These are phyloP conservation scores for Trichonephila clavata DNA, from an alignment of 1,140 invertebrate species.

Conservation along the genomic window DNA sequence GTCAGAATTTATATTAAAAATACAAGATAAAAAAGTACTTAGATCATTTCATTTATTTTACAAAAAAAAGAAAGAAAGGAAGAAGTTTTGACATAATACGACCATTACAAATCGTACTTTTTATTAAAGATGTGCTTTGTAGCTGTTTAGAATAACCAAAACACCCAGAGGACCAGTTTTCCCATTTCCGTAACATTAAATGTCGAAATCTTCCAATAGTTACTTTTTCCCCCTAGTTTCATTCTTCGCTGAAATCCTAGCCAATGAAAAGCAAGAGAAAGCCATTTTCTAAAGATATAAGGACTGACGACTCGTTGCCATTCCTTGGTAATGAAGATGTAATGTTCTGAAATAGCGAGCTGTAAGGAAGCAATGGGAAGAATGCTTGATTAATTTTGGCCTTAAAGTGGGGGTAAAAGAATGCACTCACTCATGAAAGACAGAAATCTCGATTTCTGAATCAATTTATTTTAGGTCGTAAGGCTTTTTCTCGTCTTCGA, in stretches of 20 bases:
- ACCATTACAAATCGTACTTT: not conserved
- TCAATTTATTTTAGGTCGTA: not conserved
- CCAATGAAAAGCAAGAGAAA: not conserved
- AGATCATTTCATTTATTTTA: no score
- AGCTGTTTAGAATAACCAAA: no score
- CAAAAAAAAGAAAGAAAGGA: no score
- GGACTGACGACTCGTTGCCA: constrained; percentile 1
- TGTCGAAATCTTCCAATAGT: not conserved
- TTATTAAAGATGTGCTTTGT: no score
- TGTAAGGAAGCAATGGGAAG: not conserved
- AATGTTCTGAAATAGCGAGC: constrained; percentile 3
- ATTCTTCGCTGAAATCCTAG: not conserved
- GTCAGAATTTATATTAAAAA: no score
- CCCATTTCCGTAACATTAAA: not conserved
- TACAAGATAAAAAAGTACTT: no score
- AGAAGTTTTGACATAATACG: not conserved
- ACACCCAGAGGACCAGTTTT: not conserved
- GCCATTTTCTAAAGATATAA: not conserved
- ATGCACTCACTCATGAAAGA: constrained; percentile 33
- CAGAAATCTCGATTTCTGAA: not conserved
- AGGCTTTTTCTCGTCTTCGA: no score
- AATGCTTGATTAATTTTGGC: constrained; percentile 27
- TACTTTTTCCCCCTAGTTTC: not conserved
- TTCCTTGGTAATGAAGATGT: constrained; percentile 30
- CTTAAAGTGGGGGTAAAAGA: constrained; percentile 25